Conservation (phyloP, 2,113 vertebrate genomes). For the Ursus arctos region DNA sequence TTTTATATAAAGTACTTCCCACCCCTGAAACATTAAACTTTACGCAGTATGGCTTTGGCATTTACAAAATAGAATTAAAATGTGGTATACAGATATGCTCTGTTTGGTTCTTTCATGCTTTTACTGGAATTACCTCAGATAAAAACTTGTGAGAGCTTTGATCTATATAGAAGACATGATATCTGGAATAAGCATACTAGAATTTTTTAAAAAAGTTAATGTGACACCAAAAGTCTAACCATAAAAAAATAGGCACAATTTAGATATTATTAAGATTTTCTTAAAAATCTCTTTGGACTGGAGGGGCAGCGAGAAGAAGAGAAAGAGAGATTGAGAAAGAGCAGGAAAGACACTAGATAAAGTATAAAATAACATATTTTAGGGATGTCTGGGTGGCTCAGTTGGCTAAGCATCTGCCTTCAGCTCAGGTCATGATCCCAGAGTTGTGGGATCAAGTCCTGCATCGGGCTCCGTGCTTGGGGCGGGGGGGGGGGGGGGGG, state of each 20-base stretch:
- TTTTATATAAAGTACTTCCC: not conserved
- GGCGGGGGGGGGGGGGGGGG: accelerated
- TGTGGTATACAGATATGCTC: not conserved
- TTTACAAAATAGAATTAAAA: not conserved
- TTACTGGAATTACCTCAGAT: not conserved
- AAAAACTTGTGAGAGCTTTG: not conserved
- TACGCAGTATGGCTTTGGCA: not conserved
- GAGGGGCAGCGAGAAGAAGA: not conserved
- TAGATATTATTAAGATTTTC: not conserved
- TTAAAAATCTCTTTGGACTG: not conserved
- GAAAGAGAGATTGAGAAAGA: not conserved
- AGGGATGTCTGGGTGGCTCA: not conserved
- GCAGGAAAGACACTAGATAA: not conserved
- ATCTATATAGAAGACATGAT: not conserved
- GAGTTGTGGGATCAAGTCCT: not conserved
- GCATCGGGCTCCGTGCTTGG: not conserved
- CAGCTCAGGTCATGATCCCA: not conserved
- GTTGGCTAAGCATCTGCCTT: not conserved
- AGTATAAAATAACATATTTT: not conserved
- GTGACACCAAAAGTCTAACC: not conserved
- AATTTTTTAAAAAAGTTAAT: not conserved
- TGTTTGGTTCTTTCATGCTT: not conserved
- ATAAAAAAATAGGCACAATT: not conserved
- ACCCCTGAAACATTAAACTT: not conserved
- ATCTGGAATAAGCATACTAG: not conserved